Evolutionary conservation across 2,797 vertebrate genomes (phyloP), one percentile per base, ranked within the genome.

Genomic region (Scomberomorus guttatus): DNA sequence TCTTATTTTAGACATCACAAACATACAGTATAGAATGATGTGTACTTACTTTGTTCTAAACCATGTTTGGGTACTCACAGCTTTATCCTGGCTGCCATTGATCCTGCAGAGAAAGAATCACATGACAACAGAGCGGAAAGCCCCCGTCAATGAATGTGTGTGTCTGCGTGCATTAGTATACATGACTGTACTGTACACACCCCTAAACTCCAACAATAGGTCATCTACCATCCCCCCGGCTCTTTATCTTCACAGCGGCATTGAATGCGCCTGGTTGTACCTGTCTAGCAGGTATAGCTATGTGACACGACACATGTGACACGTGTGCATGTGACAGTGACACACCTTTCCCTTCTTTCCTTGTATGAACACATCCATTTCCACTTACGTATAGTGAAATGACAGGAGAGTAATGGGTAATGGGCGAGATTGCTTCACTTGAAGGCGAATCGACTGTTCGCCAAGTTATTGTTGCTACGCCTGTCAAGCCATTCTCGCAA

Each of bases 231-330:
- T 46, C 17, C 18, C 5, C 32, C 4, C 9, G 27, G 24, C 54
- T 54, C 12, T 4, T 42, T 42, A 12, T 42, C 13, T 42, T 42
- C 39, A 22, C n/a, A 51, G 50, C 25, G 55, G 24, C 74, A 39
- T 15, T 68, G 60, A 73, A 48, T 44, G 32, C 27, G 78, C 59
- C 72, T 59, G 75, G 79, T 73, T 37, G 25, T 52, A 82, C 74
- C 64, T 80, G 83, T 82, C 67, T 54, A 67, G 57, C 76, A 58
- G 60, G 64, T 76, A 46, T 17, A 55, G 22, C 12, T 42, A 44
- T 51, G 64, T 42, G 42, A 74, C 75, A 79, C 52, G 32, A 39
- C 37, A 13, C 5, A 39, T 39, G 39, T 39, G 50, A 44, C 55
- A 69, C 63, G 46, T n/a, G 34, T 22, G 18, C 57, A 52, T 34